Conservation (phyloP, 2,113 vertebrate genomes). For the Illadopsis cleaveri region DNA sequence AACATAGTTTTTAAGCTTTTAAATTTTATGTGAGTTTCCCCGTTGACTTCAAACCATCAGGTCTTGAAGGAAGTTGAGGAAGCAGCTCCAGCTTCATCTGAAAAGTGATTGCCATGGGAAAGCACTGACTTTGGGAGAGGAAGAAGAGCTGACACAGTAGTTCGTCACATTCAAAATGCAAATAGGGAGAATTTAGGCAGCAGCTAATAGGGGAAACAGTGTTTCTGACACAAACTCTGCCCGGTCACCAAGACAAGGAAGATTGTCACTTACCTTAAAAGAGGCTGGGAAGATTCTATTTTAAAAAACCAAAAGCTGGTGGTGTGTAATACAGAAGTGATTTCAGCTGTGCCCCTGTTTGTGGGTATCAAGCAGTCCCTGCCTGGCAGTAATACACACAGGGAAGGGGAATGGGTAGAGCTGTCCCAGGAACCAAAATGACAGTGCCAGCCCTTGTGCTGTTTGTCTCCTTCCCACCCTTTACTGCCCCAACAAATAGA, state of each 20-base stretch:
- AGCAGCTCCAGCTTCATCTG: neutral
- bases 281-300: neutral
- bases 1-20: neutral
- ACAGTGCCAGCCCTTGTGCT: rapidly evolving
- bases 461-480: neutral
- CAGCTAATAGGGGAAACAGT: neutral
- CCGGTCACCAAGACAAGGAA: neutral
- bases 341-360: rapidly evolving
- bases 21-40: neutral
- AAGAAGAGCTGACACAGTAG: neutral
- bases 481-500: too few species aligned
- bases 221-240: neutral
- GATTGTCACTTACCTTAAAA: neutral
- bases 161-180: neutral
- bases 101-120: neutral
- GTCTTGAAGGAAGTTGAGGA: neutral
- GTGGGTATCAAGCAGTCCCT: neutral
- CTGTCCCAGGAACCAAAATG: neutral
- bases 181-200: neutral
- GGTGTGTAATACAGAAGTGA: neutral
- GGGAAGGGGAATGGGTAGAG: neutral
- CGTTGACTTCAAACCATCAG: neutral
- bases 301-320: neutral
- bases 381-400: neutral
- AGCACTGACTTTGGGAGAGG: neutral